Evolutionary conservation across 2,888 invertebrate genomes (phyloP).

Genomic region (Pandemis corylana): DNA sequence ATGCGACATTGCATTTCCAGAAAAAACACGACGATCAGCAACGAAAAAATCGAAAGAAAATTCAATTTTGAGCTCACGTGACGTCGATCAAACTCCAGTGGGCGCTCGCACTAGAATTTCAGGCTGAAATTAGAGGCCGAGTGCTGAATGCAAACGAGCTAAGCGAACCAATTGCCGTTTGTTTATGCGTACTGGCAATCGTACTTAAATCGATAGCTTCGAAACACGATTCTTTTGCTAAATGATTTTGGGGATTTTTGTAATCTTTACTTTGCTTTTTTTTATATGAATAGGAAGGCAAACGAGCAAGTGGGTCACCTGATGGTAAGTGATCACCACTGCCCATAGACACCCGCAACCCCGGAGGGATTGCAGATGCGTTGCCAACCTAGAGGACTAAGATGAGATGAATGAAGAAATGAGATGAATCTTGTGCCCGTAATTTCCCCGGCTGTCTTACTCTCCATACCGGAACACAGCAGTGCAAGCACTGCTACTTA

Average conservation of each 20-base stretch:
- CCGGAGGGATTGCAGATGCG: no score
- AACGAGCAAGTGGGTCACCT: no score
- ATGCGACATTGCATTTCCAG: no score
- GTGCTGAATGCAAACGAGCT: constrained; percentile 40
- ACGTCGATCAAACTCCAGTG: background rate
- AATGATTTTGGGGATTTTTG: background rate
- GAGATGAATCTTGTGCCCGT: no score
- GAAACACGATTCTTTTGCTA: constrained; percentile 8
- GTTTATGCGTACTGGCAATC: constrained; percentile 35
- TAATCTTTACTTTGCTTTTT: background rate
- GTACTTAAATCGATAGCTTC: constrained; percentile 22
- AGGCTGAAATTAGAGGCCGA: constrained; percentile 38
- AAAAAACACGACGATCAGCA: background rate
- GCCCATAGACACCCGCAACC: no score
- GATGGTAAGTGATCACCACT: no score
- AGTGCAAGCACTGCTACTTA: no score
- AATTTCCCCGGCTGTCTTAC: no score
- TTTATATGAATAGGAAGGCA: no score
- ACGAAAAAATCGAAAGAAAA: background rate
- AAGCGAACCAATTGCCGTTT: constrained; percentile 27
- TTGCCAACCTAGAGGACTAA: no score
- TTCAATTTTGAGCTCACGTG: background rate
- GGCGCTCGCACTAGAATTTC: constrained; percentile 26
- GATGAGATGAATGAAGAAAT: no score
- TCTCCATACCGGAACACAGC: no score